Base-by-base conservation (phyloP, 2,888 invertebrate genomes). In the Choristoneura rosaceana region DNA sequence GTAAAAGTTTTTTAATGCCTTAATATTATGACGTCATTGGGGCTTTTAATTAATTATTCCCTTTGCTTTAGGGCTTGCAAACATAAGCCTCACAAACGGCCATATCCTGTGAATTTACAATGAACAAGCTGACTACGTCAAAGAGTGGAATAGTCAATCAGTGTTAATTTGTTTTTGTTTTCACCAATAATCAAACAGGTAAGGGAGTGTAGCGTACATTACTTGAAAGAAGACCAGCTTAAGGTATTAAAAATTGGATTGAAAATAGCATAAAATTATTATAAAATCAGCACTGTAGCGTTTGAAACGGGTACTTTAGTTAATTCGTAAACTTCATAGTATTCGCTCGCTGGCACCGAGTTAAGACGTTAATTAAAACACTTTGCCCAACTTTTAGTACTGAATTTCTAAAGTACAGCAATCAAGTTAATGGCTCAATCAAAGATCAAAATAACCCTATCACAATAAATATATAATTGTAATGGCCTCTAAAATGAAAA, bases 351-450 rank as follows among this genome's bases (percentile, higher is more conserved):
- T 84, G 87, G 87, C 86, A 87, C 83, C 83, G 88, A 92, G 88
- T 90, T 90, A 87, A 89, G 90, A 91, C 90, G 91, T 92, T 93
- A 92, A 93, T 93, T 92, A 91, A 93, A 93, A 91, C 93, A 91
- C 90, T 93, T 92, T 88, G 83, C 85, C 80, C 83, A 92, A 92
- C 91, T 93, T 92, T 92, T 87, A 91, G 88, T 90, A 91, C 90
- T 89, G 90, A 91, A 90, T 90, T 92, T 89, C 90, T 87, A 86
- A 92, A 92, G 92, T 90, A 90, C 88, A 84, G 92, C 88, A 92
- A 92, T 92, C 88, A 91, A 91, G 82, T 90, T 91, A 91, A 92
- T 90, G 86, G 85, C 88, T 91, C 90, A 90, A 91, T 92, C 90
- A 91, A 89, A 91, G 89, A 93, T 91, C 92, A 90, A 89, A 92